Evolutionary conservation across 2,113 vertebrate species (phyloP).

Genomic region (Oxygymnocypris stewartii): DNA sequence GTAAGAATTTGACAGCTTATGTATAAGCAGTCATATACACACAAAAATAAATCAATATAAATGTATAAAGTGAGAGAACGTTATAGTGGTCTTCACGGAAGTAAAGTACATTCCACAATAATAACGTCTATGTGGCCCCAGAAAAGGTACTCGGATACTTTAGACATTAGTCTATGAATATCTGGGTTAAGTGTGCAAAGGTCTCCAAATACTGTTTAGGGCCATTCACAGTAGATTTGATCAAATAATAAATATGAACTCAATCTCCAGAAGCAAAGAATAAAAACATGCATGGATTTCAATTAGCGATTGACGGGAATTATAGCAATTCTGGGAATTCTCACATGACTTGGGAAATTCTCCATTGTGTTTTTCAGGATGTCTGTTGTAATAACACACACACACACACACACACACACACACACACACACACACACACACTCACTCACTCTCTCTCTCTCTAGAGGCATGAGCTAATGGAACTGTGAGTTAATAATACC

Average conservation of each 20-base stretch:
- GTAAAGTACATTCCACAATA: background rate
- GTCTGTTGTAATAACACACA: background rate
- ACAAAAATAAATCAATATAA: no score
- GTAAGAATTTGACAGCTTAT: no score
- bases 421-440: no score
- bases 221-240: background rate
- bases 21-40: no score
- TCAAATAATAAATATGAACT: background rate
- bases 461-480: background rate
- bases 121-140: background rate
- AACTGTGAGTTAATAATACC: background rate
- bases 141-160: background rate
- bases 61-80: no score
- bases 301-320: background rate
- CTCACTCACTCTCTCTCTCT: no score
- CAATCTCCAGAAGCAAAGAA: background rate
- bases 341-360: background rate
- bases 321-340: background rate
- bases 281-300: background rate
- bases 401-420: background rate
- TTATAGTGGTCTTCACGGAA: no score
- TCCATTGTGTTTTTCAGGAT: slow-evolving; percentile 47
- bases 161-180: background rate
- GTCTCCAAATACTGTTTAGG: background rate
- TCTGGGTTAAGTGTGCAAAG: background rate